These are phyloP conservation scores for Anthopleura xanthogrammica DNA, from an alignment of 92 coral and sea anemone genomes.

Conservation along the genomic window DNA sequence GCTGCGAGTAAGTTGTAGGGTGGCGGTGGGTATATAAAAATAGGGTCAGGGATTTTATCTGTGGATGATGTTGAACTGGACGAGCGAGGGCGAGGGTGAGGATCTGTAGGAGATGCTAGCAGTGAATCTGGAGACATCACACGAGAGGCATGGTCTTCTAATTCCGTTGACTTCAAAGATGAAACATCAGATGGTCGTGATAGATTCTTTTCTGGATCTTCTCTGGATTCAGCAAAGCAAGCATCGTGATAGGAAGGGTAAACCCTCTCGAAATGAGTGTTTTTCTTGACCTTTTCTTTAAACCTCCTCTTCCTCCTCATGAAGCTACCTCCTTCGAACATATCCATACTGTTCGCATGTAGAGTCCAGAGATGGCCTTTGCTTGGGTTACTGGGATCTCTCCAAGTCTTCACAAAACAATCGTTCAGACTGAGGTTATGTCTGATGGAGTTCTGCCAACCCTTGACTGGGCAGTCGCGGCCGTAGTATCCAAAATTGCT, in stretches of 20 bases:
- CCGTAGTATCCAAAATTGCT: slow-evolving; percentile 68
- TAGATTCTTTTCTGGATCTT: not conserved
- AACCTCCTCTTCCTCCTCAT: slow-evolving; percentile 85
- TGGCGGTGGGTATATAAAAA: not conserved
- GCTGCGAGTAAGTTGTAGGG: not conserved
- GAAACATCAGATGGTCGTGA: not conserved
- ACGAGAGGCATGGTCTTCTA: not conserved
- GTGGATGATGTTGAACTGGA: not conserved
- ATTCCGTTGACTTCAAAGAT: not conserved
- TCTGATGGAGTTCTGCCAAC: slow-evolving; percentile 93
- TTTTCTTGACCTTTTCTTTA: slow-evolving; percentile 4
- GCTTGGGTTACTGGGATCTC: slow-evolving; percentile 65
- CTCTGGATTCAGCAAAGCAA: not conserved
- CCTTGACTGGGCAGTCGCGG: slow-evolving; percentile 64
- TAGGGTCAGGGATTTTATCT: not conserved
- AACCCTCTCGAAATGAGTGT: not conserved
- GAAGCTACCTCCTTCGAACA: slow-evolving; percentile 95
- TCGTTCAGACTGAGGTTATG: slow-evolving; percentile 94
- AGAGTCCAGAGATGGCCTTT: slow-evolving; percentile 89
- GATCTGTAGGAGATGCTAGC: not conserved
- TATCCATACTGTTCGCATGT: slow-evolving; percentile 65
- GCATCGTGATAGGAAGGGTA: not conserved
- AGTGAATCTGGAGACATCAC: not conserved
- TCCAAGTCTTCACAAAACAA: slow-evolving; percentile 82
- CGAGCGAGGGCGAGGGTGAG: not conserved